Conservation (phyloP, 2,797 vertebrate genomes). For the Poecile montanus region DNA sequence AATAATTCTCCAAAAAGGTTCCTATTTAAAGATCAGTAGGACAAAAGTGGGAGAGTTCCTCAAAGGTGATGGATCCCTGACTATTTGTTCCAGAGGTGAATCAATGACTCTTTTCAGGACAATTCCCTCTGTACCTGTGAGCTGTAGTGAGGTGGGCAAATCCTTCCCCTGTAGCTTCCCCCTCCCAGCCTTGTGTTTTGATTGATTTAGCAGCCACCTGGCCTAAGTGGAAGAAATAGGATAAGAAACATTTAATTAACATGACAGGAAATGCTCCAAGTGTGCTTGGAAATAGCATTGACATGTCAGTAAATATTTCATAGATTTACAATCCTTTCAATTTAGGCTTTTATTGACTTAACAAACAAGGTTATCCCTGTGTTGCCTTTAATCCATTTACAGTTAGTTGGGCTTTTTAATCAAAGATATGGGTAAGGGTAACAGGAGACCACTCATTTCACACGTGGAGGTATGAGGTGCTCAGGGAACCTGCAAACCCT, state of each 20-base stretch:
- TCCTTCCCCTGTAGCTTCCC: background rate
- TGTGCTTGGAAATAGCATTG: slow-evolving; percentile 30
- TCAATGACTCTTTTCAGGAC: background rate
- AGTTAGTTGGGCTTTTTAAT: background rate
- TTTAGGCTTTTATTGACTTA: slow-evolving; percentile 14
- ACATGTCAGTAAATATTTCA: slow-evolving; percentile 35
- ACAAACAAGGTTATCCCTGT: background rate
- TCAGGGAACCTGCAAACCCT: background rate
- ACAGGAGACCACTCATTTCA: background rate
- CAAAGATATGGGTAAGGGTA: background rate
- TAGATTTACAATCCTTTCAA: slow-evolving; percentile 15
- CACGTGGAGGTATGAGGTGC: background rate
- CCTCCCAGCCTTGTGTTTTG: background rate
- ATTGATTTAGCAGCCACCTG: slow-evolving; percentile 15
- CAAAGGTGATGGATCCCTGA: background rate
- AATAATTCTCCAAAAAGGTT: background rate
- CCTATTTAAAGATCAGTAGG: background rate
- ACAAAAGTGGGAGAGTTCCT: background rate
- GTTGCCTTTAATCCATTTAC: slow-evolving; percentile 26
- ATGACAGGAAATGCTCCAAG: slow-evolving; percentile 29
- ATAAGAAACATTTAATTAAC: slow-evolving; percentile 30
- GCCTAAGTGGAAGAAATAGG: background rate
- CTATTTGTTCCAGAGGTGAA: background rate
- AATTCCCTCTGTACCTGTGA: background rate
- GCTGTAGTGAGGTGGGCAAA: background rate